Conservation (phyloP, 2,888 invertebrate species). For the Rhyacophila evoluta region DNA sequence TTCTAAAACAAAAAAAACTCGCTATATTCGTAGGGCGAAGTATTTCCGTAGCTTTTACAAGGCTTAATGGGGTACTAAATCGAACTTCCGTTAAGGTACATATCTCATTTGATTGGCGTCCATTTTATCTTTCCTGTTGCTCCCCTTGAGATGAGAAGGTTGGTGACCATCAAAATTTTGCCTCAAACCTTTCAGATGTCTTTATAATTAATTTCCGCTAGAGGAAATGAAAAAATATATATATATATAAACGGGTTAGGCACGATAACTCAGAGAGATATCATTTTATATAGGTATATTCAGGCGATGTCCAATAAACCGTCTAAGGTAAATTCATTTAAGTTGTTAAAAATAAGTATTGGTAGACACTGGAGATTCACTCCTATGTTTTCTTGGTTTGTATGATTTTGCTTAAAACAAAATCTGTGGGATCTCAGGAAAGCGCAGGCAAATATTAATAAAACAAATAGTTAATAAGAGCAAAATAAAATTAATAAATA, state of each 20-base stretch:
- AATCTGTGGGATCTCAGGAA: too few species aligned
- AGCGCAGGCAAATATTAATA: too few species aligned
- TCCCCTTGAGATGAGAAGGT: not conserved
- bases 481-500: too few species aligned
- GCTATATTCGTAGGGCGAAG: not conserved
- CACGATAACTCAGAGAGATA: not conserved
- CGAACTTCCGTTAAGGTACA: conserved; percentile 27
- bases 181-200: not conserved
- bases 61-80: conserved; percentile 38
- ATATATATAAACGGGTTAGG: not conserved
- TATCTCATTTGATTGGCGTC: conserved; percentile 33
- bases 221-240: not conserved
- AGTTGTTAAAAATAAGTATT: too few species aligned
- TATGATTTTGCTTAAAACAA: too few species aligned
- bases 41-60: conserved; percentile 29
- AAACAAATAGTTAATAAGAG: too few species aligned
- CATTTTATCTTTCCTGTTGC: not conserved
- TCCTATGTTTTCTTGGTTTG: too few species aligned
- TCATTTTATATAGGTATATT: too few species aligned
- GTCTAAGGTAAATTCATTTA: not conserved
- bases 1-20: not conserved
- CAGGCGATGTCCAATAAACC: not conserved
- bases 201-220: not conserved
- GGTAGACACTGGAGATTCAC: too few species aligned
- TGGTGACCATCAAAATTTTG: conserved; percentile 25